phyloP scores from a whole-genome alignment of 2,888 invertebrate genomes.

The Agapostemon virescens region DNA sequence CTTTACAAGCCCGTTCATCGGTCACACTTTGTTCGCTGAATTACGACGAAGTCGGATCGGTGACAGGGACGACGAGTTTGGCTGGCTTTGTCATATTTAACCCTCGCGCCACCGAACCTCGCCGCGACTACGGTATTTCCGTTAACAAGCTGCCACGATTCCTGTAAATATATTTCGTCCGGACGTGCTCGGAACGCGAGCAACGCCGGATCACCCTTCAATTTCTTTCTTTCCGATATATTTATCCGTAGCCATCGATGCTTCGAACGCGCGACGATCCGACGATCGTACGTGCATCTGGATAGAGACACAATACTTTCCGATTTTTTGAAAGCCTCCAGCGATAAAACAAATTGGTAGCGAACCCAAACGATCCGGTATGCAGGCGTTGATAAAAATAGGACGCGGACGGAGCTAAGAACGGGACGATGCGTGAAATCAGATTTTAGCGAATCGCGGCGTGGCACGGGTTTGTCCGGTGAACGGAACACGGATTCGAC shows the following conservation, averaged over 20 bases:
- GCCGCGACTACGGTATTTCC: neutral
- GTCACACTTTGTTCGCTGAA: slow-evolving; percentile 9
- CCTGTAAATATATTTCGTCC: neutral
- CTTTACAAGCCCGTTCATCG: slow-evolving; percentile 18
- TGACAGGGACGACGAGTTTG: neutral
- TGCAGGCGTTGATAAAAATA: too few species aligned
- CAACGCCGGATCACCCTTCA: too few species aligned
- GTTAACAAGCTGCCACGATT: neutral
- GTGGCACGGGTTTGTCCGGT: neutral
- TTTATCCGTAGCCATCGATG: too few species aligned
- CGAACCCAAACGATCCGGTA: too few species aligned
- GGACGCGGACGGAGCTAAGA: too few species aligned
- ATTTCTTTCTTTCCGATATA: too few species aligned
- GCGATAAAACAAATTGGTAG: too few species aligned
- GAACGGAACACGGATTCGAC: neutral
- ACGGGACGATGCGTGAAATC: neutral
- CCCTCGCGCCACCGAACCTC: neutral
- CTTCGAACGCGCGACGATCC: too few species aligned
- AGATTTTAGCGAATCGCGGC: neutral
- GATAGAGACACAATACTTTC: too few species aligned
- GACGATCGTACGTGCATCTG: too few species aligned
- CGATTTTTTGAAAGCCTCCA: too few species aligned
- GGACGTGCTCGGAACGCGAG: neutral
- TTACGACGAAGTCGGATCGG: neutral
- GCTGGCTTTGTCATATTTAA: slow-evolving; percentile 3